These are phyloP conservation scores for Anolis apletophallus DNA, from an alignment of 2,797 vertebrate species.

Conservation along the genomic window DNA sequence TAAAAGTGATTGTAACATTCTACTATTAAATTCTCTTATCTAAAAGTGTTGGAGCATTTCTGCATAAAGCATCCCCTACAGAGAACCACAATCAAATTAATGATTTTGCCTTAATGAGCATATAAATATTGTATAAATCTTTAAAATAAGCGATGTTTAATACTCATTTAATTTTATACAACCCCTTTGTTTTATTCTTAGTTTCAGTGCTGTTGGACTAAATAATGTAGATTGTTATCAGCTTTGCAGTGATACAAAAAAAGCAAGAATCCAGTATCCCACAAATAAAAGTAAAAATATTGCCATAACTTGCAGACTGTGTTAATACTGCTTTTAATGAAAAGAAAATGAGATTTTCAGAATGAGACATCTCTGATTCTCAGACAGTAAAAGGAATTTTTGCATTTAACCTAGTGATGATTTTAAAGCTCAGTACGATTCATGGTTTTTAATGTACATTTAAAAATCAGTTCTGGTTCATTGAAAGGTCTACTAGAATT, in stretches of 20 bases:
- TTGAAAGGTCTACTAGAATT: constrained; percentile 36
- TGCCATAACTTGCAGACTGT: neutral
- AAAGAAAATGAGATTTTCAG: constrained; percentile 14
- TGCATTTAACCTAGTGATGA: constrained; percentile 49
- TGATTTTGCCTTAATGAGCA: constrained; percentile 57
- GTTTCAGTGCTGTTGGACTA: constrained; percentile 52
- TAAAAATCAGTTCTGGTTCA: constrained; percentile 32
- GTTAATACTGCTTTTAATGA: constrained; percentile 18
- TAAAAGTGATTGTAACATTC: constrained; percentile 43
- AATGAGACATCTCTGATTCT: constrained; percentile 28
- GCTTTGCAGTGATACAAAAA: constrained; percentile 43
- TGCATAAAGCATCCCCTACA: constrained; percentile 57
- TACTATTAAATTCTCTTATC: constrained; percentile 63
- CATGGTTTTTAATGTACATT: neutral
- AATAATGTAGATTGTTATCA: constrained; percentile 42
- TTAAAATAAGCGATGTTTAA: constrained; percentile 54
- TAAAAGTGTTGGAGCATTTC: constrained; percentile 55
- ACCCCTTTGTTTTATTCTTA: constrained; percentile 41
- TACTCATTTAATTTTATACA: constrained; percentile 38
- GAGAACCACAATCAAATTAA: constrained; percentile 54
- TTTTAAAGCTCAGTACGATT: constrained; percentile 41
- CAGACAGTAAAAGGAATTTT: constrained; percentile 22
- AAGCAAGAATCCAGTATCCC: constrained; percentile 33
- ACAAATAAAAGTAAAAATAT: constrained; percentile 30
- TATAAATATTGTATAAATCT: constrained; percentile 54